A percentile compares a stretch with the other conserved stretches of the same genome.
Conservation (phyloP, 2,797 vertebrate species). For the Pyrocephalus nanus region DNA sequence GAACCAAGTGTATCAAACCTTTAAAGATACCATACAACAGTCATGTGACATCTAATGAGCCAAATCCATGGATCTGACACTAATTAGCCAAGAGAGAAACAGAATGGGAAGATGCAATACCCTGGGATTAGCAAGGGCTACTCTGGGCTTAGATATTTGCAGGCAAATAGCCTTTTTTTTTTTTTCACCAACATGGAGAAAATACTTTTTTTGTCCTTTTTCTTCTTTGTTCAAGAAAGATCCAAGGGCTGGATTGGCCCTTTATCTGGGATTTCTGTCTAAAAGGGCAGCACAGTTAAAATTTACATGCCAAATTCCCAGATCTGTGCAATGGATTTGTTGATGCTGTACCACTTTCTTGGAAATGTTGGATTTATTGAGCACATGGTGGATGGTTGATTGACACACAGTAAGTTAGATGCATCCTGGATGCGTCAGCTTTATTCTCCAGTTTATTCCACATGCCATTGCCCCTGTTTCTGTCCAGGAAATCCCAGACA, state of each 20-base stretch:
- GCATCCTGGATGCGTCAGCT: not conserved
- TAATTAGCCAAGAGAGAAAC: not conserved
- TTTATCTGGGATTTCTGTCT: not conserved
- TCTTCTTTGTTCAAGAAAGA: not conserved
- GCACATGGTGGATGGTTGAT: accelerated
- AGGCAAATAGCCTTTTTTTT: not conserved
- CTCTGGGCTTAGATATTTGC: not conserved
- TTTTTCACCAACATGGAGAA: not conserved
- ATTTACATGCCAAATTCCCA: not conserved
- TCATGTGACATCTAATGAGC: not conserved
- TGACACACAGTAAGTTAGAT: not conserved
- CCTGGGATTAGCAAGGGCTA: not conserved
- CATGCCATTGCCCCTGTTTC: not conserved
- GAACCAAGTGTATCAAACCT: not conserved
- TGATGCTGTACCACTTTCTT: not conserved
- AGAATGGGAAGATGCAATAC: not conserved
- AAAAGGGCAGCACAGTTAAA: not conserved
- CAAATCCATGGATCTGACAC: not conserved
- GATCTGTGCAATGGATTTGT: not conserved
- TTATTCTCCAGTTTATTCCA: not conserved
- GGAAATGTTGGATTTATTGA: not conserved
- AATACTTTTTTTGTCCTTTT: not conserved
- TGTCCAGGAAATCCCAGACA: not conserved
- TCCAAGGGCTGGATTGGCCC: not conserved
- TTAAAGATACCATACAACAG: not conserved